phyloP scores from a whole-genome alignment of 2,797 vertebrate genomes.

The Enteromius anoplus region DNA sequence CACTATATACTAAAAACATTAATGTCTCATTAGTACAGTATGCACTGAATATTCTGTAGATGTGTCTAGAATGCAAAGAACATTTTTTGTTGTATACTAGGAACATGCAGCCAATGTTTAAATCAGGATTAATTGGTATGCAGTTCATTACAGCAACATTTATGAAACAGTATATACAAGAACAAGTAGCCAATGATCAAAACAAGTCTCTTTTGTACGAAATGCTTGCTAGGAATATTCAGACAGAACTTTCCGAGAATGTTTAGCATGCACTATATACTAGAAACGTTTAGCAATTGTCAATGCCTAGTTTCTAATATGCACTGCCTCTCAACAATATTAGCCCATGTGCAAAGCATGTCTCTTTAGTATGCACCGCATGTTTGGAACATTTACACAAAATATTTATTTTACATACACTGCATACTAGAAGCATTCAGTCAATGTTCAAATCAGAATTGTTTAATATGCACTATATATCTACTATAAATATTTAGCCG shows the following conservation, averaged over 20 bases:
- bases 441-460: neutral
- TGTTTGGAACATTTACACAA: neutral
- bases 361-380: neutral
- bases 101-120: neutral
- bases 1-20: neutral
- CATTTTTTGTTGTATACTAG: neutral
- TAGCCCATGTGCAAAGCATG: neutral
- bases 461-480: neutral
- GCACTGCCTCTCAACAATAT: neutral
- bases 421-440: neutral
- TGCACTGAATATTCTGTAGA: neutral
- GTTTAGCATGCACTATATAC: neutral
- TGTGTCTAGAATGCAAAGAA: neutral
- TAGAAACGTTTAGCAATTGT: neutral
- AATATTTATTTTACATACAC: neutral
- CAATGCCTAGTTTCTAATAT: neutral
- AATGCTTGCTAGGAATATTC: neutral
- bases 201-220: neutral
- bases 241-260: neutral
- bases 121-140: neutral
- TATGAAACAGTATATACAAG: neutral
- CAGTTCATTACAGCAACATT: neutral
- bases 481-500: neutral
- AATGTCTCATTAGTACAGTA: neutral
- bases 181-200: neutral